Conservation (phyloP, 2,888 invertebrate species). For the Chironomus tentans region DNA sequence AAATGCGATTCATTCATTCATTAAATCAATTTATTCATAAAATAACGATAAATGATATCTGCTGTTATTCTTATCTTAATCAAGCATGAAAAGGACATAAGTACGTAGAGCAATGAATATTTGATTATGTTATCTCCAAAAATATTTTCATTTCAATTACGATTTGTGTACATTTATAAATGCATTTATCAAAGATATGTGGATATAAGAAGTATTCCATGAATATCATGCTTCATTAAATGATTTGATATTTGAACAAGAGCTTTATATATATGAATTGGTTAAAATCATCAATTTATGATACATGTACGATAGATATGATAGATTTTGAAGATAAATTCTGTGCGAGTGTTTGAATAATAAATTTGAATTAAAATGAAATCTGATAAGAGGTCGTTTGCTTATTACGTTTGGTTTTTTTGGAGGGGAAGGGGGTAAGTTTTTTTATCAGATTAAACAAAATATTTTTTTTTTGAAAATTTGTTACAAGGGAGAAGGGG, state of each 20-base stretch:
- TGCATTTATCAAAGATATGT: neutral
- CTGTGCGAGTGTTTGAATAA: neutral
- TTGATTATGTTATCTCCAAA: slow-evolving; percentile 8
- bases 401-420: too few relatives aligned
- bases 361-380: neutral
- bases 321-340: too few relatives aligned
- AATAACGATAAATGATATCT: neutral
- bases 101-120: neutral
- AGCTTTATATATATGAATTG: neutral
- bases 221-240: slow-evolving; percentile 13
- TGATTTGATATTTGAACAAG: slow-evolving; percentile 15
- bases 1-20: neutral
- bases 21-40: neutral
- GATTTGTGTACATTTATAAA: neutral
- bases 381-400: too few relatives aligned
- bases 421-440: too few relatives aligned
- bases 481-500: too few relatives aligned
- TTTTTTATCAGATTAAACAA: too few relatives aligned
- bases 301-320: too few relatives aligned
- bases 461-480: too few relatives aligned
- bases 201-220: neutral
- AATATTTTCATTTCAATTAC: slow-evolving; percentile 21
- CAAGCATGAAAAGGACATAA: neutral
- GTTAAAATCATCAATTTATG: too few relatives aligned
- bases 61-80: neutral